These are phyloP conservation scores for Netelia virgata DNA, from an alignment of 2,888 invertebrate species.

Conservation along the genomic window DNA sequence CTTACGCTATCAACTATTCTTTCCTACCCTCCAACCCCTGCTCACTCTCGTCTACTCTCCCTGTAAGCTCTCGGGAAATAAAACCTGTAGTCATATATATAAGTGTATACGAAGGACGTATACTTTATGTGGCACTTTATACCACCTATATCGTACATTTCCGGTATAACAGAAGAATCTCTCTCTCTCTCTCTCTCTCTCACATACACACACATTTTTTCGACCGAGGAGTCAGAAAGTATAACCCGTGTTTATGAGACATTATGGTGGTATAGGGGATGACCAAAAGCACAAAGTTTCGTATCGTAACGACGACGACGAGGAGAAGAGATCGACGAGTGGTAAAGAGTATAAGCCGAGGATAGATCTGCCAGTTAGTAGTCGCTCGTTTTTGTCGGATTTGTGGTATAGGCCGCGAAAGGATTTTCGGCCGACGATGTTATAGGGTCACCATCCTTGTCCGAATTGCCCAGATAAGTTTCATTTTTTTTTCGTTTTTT, in stretches of 20 bases:
- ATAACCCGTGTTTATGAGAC: conserved; percentile 59
- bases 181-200: not conserved
- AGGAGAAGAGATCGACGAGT: not conserved
- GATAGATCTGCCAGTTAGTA: conserved; percentile 18
- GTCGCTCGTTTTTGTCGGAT: conserved; percentile 20
- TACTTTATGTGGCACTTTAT: not conserved
- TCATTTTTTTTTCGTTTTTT: not conserved
- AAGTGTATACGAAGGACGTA: not conserved
- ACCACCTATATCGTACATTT: conserved; percentile 16
- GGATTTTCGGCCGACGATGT: conserved; percentile 21
- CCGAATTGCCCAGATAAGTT: not conserved
- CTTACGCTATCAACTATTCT: conserved; percentile 34
- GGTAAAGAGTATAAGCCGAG: conserved; percentile 8
- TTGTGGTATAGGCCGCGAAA: conserved; percentile 3
- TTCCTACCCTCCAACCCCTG: not conserved
- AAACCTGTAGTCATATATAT: conserved; percentile 31
- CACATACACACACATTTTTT: too few relatives aligned
- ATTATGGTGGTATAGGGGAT: conserved; percentile 29
- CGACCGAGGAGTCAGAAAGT: conserved; percentile 45
- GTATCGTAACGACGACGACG: not conserved
- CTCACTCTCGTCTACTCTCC: not conserved
- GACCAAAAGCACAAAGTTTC: not conserved
- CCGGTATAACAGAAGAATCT: not conserved
- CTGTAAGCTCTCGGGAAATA: conserved; percentile 59
- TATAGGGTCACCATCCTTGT: too few relatives aligned